Evolutionary conservation across 1,140 invertebrate species (phyloP).

Genomic region (Dreissena polymorpha): DNA sequence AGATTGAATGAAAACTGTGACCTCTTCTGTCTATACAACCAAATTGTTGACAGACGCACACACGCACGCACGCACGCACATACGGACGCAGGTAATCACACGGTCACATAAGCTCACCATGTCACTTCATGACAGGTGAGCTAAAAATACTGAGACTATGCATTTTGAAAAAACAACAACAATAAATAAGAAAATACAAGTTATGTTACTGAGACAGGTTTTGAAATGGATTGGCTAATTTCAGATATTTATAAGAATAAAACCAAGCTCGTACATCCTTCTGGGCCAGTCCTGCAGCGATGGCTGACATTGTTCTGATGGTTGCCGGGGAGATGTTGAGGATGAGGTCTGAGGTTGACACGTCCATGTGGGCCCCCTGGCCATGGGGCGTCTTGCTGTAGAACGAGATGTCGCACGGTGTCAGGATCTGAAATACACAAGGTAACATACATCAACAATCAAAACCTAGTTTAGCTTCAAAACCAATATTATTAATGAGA

Average conservation of each 20-base stretch:
- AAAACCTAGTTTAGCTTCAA: no score
- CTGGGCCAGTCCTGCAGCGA: conserved; percentile 85
- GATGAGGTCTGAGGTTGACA: conserved; percentile 90
- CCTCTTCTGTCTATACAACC: no score
- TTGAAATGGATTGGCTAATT: background rate
- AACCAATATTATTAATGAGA: no score
- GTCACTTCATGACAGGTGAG: no score
- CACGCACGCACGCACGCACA: no score
- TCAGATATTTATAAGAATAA: background rate
- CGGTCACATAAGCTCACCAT: no score
- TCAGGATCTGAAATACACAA: conserved; percentile 83
- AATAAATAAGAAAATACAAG: conserved; percentile 6
- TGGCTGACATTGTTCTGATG: conserved; percentile 91
- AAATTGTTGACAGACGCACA: no score
- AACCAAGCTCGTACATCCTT: conserved; percentile 76
- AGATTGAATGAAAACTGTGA: no score
- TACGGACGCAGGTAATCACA: no score
- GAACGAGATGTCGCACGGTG: conserved; percentile 89
- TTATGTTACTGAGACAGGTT: background rate
- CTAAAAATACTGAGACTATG: no score
- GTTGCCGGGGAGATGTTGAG: conserved; percentile 91
- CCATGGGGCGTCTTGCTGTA: conserved; percentile 87
- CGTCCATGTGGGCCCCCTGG: conserved; percentile 80
- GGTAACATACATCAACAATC: no score
- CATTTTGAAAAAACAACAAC: no score